phyloP scores from a whole-genome alignment of 2,797 vertebrate species.

The Anisognathus igniventris region DNA sequence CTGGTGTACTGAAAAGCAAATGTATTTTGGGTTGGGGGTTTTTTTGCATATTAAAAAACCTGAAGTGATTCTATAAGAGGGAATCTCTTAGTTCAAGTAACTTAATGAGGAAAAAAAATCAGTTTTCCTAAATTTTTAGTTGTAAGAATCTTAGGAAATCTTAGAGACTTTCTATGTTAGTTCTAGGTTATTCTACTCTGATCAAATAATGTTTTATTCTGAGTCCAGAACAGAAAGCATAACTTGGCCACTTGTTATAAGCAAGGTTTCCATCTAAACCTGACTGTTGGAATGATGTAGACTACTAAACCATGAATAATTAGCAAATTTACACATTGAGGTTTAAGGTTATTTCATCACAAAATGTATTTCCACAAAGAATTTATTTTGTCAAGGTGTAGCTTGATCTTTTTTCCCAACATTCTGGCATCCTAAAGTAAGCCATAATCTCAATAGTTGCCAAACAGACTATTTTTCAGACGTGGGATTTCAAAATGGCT shows the following conservation, averaged over 20 bases:
- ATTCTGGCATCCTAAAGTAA: neutral
- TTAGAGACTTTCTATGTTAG: neutral
- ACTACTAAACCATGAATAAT: neutral
- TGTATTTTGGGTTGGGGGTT: accelerated
- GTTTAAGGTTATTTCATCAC: neutral
- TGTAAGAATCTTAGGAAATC: neutral
- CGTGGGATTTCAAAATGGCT: neutral
- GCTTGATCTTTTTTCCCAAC: neutral
- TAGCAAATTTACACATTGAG: neutral
- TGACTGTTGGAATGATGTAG: neutral
- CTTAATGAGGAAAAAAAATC: accelerated
- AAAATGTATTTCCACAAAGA: neutral
- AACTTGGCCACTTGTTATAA: neutral
- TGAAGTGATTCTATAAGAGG: neutral
- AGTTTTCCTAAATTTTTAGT: neutral
- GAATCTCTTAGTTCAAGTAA: neutral
- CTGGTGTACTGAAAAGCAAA: neutral
- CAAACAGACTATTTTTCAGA: neutral
- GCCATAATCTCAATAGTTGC: neutral
- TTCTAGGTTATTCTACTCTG: neutral
- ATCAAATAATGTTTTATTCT: neutral
- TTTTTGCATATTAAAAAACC: neutral
- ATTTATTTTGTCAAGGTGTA: neutral
- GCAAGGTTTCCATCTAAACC: neutral
- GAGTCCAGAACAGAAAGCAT: neutral